phyloP scores from a whole-genome alignment of 1,140 invertebrate genomes.

The Tetragnatha versicolor region DNA sequence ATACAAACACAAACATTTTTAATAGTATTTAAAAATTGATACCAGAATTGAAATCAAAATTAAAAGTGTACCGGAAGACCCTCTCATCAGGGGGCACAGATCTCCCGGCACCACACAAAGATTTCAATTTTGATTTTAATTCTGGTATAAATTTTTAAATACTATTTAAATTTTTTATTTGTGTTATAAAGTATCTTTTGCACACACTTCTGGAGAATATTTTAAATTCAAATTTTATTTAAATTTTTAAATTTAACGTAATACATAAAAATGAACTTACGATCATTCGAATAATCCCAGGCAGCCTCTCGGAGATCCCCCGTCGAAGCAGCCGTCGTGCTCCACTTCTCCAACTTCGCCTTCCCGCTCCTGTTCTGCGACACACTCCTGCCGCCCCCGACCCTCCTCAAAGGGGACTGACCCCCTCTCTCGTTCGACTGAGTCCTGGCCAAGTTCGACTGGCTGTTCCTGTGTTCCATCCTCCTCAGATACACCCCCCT shows the following conservation, averaged over 20 bases:
- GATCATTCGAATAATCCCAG: conserved; percentile 44
- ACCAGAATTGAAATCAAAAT: too few relatives aligned
- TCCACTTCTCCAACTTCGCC: conserved; percentile 42
- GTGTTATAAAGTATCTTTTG: too few relatives aligned
- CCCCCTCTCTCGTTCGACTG: conserved; percentile 10
- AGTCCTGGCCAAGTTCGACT: conserved; percentile 12
- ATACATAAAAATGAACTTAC: conserved; percentile 9
- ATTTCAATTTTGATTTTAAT: background rate
- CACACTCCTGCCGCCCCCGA: conserved; percentile 7
- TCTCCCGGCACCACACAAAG: too few relatives aligned
- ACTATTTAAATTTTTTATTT: background rate
- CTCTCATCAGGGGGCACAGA: too few relatives aligned
- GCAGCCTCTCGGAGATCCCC: conserved; percentile 42
- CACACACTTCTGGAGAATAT: background rate
- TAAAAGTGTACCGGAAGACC: too few relatives aligned
- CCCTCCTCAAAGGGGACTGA: background rate
- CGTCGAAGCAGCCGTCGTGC: conserved; percentile 33
- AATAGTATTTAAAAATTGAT: too few relatives aligned
- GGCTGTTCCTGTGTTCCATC: conserved; percentile 45
- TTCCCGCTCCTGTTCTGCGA: conserved; percentile 22
- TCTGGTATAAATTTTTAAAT: background rate
- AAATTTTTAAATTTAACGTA: too few relatives aligned
- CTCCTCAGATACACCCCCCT: conserved; percentile 39
- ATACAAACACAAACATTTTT: too few relatives aligned
- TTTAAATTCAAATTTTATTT: background rate